These are phyloP conservation scores for Xenentodon cancila DNA, from an alignment of 2,797 vertebrate species.

Conservation along the genomic window DNA sequence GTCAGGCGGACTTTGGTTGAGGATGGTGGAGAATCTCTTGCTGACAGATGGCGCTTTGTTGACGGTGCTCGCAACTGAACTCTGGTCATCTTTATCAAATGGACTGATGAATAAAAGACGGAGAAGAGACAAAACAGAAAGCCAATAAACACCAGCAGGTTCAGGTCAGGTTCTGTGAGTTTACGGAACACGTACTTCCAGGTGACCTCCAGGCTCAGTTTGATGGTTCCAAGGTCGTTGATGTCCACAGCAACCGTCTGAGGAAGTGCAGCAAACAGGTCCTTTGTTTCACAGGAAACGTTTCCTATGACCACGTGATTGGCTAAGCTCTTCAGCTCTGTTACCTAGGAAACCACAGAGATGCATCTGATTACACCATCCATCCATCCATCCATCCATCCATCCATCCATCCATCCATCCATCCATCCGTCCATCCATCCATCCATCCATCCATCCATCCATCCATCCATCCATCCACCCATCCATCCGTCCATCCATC, in stretches of 20 bases:
- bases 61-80: constrained; percentile 86
- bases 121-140: background rate
- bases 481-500: no score
- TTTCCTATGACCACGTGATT: constrained; percentile 95
- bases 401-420: no score
- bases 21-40: constrained; percentile 91
- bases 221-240: constrained; percentile 97
- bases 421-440: no score
- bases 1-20: constrained; percentile 94
- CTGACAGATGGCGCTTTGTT: constrained; percentile 91
- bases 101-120: constrained; percentile 78
- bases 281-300: constrained; percentile 96
- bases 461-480: no score
- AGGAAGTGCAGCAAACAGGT: constrained; percentile 91
- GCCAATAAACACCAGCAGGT: background rate
- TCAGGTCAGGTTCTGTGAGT: no score
- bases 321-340: constrained; percentile 93
- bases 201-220: constrained; percentile 94
- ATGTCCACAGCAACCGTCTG: constrained; percentile 96
- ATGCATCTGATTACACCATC: background rate
- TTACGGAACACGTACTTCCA: constrained; percentile 89
- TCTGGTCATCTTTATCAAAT: constrained; percentile 95
- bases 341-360: constrained; percentile 84
- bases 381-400: no score
- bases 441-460: no score